These are phyloP conservation scores for Campylorhamphus procurvoides DNA, from an alignment of 2,113 vertebrate genomes.

Conservation along the genomic window DNA sequence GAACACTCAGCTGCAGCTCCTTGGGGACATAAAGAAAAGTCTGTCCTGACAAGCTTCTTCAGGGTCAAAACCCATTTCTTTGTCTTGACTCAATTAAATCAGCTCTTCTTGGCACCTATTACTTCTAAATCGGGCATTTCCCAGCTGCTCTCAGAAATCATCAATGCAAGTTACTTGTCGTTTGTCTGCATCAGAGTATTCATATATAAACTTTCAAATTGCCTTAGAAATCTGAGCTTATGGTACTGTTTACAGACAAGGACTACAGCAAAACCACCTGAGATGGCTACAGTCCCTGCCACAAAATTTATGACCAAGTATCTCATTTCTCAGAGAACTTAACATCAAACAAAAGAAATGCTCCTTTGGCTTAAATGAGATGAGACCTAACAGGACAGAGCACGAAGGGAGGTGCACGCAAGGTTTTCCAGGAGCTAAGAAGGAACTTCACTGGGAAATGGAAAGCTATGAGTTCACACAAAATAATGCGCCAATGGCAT, in stretches of 20 bases:
- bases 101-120: conserved; percentile 3
- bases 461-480: neutral
- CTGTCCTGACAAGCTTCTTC: neutral
- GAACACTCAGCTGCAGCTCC: neutral
- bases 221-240: neutral
- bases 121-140: neutral
- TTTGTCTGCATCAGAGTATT: neutral
- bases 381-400: neutral
- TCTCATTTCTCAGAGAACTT: neutral
- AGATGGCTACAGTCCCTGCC: neutral
- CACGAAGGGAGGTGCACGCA: accelerated
- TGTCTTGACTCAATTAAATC: conserved; percentile 35
- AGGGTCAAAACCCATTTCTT: conserved; percentile 23
- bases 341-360: neutral
- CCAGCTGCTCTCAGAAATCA: conserved; percentile 29
- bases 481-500: neutral
- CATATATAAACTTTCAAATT: neutral
- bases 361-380: neutral
- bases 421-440: neutral
- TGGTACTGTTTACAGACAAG: neutral
- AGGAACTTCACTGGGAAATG: neutral
- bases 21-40: conserved; percentile 22
- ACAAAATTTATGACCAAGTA: neutral
- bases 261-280: neutral
- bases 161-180: neutral